Evolutionary conservation across 2,113 vertebrate genomes (phyloP), one percentile per base, ranked within the genome.

Genomic region (Coptodon rendalli): DNA sequence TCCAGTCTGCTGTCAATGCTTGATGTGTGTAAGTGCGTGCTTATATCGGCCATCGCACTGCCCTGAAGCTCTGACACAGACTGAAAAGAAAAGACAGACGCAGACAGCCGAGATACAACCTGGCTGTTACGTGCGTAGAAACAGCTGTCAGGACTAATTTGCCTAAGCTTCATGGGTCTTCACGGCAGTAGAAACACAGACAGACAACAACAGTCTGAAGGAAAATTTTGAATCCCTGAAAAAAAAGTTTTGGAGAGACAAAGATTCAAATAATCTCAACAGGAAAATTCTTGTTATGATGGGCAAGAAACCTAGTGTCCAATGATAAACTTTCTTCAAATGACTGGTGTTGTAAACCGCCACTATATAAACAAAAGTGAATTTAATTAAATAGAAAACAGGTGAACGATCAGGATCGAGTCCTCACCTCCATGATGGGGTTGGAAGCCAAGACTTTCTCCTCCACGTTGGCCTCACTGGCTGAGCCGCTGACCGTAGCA

Each of bases 371-470:
- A 66, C 10, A 50, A 31, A 78, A 50, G 16, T 31, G 24, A 31
- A 34, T n/a, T 78, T 12, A 78, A n/a, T 78, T 78, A 78, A 78
- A 52, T 7, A 52, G 0, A 78, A 78, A 78, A 53, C 17, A 27
- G 9, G 53, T 83, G 12, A 73, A 73, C 2, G 0, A 27, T 73
- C 34, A 81, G 27, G 16, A 52, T 8, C 1, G 5, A 34, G 40
- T 53, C 76, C 97, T 98, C 95, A 99, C 99, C 98, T 99, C 98
- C 99, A 99, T 99, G 94, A 99, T 99, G 81, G 99, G 99, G 90
- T 99, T 99, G 92, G 98, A 99, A n/a, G 99, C 99, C 95, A 99
- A 92, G 36, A 99, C 99, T 53, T 98, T 99, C 85, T 99, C 97
- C 89, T 99, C 98, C 1, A 99, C 97, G 2, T 99, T 99, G 91